These are phyloP conservation scores for Cheilosia scutellata DNA, from an alignment of 2,888 invertebrate species.

Conservation along the genomic window DNA sequence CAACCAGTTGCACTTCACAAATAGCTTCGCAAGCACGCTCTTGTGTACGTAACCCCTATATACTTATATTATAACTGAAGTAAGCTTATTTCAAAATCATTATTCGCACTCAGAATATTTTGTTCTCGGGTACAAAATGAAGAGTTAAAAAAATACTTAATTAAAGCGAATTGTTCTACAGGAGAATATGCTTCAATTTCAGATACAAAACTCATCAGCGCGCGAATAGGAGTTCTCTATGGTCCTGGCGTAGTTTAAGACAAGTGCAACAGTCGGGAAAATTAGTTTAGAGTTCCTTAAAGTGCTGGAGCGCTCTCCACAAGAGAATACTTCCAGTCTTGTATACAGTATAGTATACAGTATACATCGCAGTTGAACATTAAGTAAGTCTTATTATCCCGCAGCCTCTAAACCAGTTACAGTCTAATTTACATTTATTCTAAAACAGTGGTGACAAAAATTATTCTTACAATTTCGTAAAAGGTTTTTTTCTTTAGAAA, in stretches of 20 bases:
- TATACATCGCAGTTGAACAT: neutral
- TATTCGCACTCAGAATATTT: no score
- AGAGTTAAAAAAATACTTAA: neutral
- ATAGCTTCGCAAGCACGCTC: no score
- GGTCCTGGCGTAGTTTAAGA: neutral
- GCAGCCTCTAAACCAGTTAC: constrained; percentile 18
- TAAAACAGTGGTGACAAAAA: neutral
- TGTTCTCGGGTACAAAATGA: neutral
- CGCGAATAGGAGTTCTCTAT: neutral
- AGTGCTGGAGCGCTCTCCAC: constrained; percentile 10
- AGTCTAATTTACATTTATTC: neutral
- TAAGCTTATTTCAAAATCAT: neutral
- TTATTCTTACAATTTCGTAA: neutral
- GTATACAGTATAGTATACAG: constrained; percentile 3
- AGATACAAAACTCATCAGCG: constrained; percentile 25
- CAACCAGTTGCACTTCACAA: no score
- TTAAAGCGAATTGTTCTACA: no score
- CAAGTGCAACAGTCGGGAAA: constrained; percentile 47
- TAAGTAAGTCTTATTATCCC: constrained; percentile 45
- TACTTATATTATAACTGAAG: neutral
- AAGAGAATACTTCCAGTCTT: constrained; percentile 24
- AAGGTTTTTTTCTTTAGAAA: no score
- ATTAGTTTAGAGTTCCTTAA: constrained; percentile 17
- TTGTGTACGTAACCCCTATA: no score
- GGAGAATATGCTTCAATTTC: neutral